Evolutionary conservation across 2,888 invertebrate species (phyloP).

Genomic region (Stegophylla sp.): DNA sequence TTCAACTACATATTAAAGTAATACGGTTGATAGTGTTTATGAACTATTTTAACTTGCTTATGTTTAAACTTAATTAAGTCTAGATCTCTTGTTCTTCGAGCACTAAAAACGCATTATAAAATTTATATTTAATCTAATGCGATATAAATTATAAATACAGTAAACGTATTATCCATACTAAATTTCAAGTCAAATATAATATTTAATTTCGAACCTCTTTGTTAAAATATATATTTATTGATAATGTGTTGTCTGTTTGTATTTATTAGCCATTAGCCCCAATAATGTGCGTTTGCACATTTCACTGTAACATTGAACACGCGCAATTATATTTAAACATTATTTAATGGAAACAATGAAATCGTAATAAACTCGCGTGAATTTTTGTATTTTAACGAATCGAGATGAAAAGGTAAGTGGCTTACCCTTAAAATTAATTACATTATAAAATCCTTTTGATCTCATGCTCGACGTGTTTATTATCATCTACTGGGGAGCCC

Average conservation of each 20-base stretch:
- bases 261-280: too few species aligned
- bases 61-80: background rate
- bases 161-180: too few species aligned
- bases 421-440: conserved; percentile 16
- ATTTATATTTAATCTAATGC: too few species aligned
- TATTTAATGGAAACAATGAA: background rate
- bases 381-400: conserved; percentile 5
- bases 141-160: too few species aligned
- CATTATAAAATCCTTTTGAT: conserved; percentile 3
- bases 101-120: too few species aligned
- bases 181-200: too few species aligned
- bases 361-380: background rate
- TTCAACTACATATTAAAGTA: background rate
- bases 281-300: background rate
- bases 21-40: background rate
- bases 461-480: background rate
- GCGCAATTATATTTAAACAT: background rate
- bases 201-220: too few species aligned
- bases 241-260: too few species aligned
- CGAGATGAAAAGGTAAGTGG: conserved; percentile 11
- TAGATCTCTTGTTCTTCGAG: background rate
- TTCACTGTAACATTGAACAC: background rate
- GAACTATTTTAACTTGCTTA: background rate
- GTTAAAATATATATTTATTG: too few species aligned
- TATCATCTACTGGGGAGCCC: background rate